A percentile compares a stretch with the other conserved stretches of the same genome.
Evolutionary conservation across 2,888 invertebrate species (phyloP).

Genomic region (Caenorhabditis parvicauda): DNA sequence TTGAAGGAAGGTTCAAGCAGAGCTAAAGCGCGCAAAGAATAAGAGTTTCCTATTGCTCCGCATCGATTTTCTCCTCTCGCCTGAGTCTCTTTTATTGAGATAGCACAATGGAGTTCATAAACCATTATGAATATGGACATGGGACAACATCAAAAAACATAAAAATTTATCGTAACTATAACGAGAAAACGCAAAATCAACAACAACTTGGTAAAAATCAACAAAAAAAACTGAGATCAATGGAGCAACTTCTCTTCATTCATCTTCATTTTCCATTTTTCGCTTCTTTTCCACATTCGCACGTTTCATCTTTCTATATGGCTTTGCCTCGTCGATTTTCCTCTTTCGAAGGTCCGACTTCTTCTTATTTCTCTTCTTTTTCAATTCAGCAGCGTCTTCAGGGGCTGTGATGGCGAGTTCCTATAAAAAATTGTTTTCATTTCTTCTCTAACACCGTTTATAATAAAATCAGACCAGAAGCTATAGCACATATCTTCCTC

Average conservation of each 20-base stretch:
- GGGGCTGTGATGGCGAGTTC: conserved; percentile 48
- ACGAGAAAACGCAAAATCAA: not conserved
- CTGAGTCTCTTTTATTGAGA: too few relatives aligned
- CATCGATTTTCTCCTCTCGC: too few relatives aligned
- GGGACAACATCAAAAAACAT: too few relatives aligned
- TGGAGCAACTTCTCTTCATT: too few relatives aligned
- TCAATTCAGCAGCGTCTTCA: conserved; percentile 32
- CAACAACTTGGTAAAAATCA: too few relatives aligned
- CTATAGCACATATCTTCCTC: too few relatives aligned
- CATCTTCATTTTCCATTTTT: conserved; percentile 21
- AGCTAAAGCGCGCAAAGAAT: too few relatives aligned
- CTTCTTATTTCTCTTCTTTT: conserved; percentile 45
- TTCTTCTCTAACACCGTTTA: not conserved
- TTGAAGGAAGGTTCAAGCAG: too few relatives aligned
- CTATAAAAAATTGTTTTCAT: conserved; percentile 5
- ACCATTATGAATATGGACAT: too few relatives aligned
- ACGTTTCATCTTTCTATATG: conserved; percentile 49
- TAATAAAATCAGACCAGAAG: not conserved
- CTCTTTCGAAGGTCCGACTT: conserved; percentile 43
- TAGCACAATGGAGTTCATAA: too few relatives aligned
- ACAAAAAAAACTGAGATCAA: too few relatives aligned
- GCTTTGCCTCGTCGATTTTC: conserved; percentile 48
- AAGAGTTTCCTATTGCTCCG: too few relatives aligned
- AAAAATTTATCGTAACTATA: not conserved
- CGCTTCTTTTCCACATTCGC: conserved; percentile 22